These are phyloP conservation scores for Andrena flavipes DNA, from an alignment of 2,888 invertebrate genomes.

Conservation along the genomic window DNA sequence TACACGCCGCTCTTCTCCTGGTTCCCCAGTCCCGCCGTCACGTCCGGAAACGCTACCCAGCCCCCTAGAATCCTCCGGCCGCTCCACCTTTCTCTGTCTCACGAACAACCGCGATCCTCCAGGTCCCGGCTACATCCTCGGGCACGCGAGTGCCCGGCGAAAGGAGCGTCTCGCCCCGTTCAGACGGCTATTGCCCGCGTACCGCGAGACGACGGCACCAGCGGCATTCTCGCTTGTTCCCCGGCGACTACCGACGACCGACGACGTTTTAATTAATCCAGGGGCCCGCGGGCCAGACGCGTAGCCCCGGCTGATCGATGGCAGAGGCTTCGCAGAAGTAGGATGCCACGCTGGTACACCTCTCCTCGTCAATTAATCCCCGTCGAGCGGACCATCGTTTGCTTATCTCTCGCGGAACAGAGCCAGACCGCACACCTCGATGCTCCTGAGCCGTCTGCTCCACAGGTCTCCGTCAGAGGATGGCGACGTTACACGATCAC, in stretches of 20 bases:
- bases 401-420: conserved; percentile 1
- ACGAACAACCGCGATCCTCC: conserved; percentile 25
- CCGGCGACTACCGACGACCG: background rate
- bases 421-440: background rate
- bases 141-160: background rate
- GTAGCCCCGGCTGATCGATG: conserved; percentile 14
- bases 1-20: conserved; percentile 45
- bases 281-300: background rate
- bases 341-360: background rate
- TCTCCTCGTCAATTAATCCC: conserved; percentile 7
- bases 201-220: background rate
- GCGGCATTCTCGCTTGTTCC: conserved; percentile 15
- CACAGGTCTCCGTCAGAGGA: background rate
- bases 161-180: background rate
- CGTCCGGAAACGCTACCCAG: conserved; percentile 18
- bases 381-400: conserved; percentile 7
- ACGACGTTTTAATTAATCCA: conserved; percentile 24
- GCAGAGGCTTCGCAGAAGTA: background rate
- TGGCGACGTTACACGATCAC: too few relatives aligned
- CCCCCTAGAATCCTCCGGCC: conserved; percentile 34
- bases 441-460: background rate
- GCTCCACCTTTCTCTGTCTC: conserved; percentile 11
- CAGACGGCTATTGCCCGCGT: background rate
- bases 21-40: conserved; percentile 13
- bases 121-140: conserved; percentile 43